Evolutionary conservation across 2,113 vertebrate species (phyloP).

Genomic region (Falcunculus frontatus): DNA sequence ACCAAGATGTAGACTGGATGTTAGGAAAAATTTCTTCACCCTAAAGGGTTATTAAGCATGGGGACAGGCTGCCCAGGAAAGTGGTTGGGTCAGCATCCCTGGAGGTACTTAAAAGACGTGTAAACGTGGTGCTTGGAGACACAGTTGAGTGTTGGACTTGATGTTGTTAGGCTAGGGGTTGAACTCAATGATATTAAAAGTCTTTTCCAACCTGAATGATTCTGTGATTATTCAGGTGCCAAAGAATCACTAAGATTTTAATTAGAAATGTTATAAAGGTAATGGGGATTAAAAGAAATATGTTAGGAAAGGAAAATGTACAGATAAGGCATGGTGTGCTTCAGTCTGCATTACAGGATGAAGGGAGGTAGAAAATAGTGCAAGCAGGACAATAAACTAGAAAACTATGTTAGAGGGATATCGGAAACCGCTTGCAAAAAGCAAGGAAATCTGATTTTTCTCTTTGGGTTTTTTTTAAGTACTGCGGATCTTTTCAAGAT

Average conservation of each 20-base stretch:
- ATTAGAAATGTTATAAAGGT: not conserved
- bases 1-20: not conserved
- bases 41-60: not conserved
- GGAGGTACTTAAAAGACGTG: not conserved
- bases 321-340: not conserved
- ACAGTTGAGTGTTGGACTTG: not conserved
- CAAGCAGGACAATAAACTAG: not conserved
- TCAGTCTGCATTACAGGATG: not conserved
- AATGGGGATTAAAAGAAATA: not conserved
- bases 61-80: not conserved
- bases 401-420: not conserved
- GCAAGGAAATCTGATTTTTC: not conserved
- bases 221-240: not conserved
- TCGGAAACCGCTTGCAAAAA: not conserved
- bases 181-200: not conserved
- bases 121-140: not conserved
- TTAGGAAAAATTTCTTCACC: not conserved
- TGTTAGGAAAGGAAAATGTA: not conserved
- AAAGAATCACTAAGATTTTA: not conserved
- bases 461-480: not conserved
- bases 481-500: not conserved
- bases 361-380: not conserved
- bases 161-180: not conserved
- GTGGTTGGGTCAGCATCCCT: not conserved
- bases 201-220: not conserved